Base-by-base conservation (phyloP, 2,888 invertebrate genomes). In the Margaritifera margaritifera region DNA sequence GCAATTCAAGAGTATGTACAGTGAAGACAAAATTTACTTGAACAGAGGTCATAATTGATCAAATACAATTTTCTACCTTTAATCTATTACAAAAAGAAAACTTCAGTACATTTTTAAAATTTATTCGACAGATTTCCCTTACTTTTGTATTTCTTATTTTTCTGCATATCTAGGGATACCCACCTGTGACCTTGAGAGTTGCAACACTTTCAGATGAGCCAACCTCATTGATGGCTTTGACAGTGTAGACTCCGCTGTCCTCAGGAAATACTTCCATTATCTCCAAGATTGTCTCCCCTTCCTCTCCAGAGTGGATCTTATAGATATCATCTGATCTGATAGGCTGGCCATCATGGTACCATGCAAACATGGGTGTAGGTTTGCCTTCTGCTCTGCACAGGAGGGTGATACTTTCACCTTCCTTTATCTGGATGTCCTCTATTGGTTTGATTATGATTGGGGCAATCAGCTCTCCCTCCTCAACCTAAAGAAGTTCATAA, bases 131-230 rank as follows among this genome's bases (percentile, higher is more conserved):
- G 31, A 42, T 42, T 8, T 42, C 8, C 2, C 11, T 55, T 18
- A 22, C 24, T 55, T 55, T 55, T 55, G 24, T 0, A 55, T 55
- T 18, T 55, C 56, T 55, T 55, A 8, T 19, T 55, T 11, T 24
- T 55, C 8, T 42, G 42, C 42, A 11, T 31, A 31, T 42, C 11
- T 42, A 42, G 11, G 11, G 27, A 22, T 22, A 59, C 68, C 53
- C 62, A 79, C 77, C 79, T 62, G 68, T 77, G 64, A 94, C 93
- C 56, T 94, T 94, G 56, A 95, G 90, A 77, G 94, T 93, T 1
- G 95, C 94, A 82, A 95, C 94, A 80, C 94, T 94, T 84, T 94
- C 94, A 0, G 93, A 93, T 78, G 94, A 94, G 0, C 95, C 95
- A 27, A 92, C 91, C 22, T 90, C 86, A 86, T 95, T 95, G 0